Evolutionary conservation across 2,888 invertebrate species (phyloP).

Genomic region (Ernsta delagoae): DNA sequence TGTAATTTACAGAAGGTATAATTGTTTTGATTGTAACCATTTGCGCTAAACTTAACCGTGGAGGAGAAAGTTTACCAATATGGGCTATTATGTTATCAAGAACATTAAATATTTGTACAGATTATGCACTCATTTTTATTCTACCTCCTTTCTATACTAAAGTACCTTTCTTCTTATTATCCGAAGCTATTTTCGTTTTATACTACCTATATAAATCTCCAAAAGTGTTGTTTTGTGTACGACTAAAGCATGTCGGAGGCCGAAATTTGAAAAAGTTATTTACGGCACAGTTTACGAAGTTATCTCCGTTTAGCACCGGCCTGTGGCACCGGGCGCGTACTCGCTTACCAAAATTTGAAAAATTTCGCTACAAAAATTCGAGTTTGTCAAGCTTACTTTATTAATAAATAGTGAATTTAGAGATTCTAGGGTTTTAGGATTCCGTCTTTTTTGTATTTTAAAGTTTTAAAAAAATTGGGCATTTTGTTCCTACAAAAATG

Average conservation of each 20-base stretch:
- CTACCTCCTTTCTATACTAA: neutral
- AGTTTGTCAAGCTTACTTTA: neutral
- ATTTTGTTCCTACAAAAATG: too few relatives aligned
- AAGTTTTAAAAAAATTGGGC: neutral
- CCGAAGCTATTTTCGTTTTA: slow-evolving; percentile 9
- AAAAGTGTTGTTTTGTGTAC: slow-evolving; percentile 11
- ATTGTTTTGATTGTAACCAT: too few relatives aligned
- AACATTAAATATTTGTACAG: too few relatives aligned
- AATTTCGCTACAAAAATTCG: neutral
- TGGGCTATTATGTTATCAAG: too few relatives aligned
- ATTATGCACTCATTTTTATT: too few relatives aligned
- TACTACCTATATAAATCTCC: neutral
- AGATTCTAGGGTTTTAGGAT: neutral
- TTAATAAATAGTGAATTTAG: neutral
- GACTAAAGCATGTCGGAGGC: neutral
- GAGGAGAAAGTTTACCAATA: too few relatives aligned
- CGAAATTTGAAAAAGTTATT: slow-evolving; percentile 22
- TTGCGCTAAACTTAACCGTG: too few relatives aligned
- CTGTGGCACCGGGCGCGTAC: slow-evolving; percentile 5
- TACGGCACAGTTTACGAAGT: slow-evolving; percentile 19
- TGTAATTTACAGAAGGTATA: too few relatives aligned
- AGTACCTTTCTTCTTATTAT: neutral
- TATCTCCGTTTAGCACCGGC: slow-evolving; percentile 10
- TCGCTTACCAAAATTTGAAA: neutral
- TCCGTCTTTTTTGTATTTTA: neutral